Conservation (phyloP, 2,888 invertebrate genomes). For the Thereva unica region DNA sequence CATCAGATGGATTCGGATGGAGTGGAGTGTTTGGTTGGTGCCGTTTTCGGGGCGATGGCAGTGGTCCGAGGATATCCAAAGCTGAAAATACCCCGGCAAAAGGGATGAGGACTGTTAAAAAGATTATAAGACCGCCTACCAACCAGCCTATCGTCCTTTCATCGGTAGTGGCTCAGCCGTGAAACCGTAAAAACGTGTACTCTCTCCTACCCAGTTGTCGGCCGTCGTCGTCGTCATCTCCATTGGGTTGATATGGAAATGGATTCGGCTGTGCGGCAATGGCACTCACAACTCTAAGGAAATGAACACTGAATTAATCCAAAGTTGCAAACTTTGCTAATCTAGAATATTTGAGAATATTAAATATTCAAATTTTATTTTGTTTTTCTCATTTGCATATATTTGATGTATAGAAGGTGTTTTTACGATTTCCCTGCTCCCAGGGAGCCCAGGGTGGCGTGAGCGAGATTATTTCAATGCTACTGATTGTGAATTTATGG, state of each 20-base stretch:
- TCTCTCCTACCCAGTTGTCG: too few relatives aligned
- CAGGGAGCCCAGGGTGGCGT: too few relatives aligned
- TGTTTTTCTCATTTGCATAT: slow-evolving; percentile 43
- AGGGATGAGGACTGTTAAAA: too few relatives aligned
- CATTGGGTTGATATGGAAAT: slow-evolving; percentile 24
- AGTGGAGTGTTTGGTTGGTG: not conserved
- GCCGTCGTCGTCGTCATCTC: too few relatives aligned
- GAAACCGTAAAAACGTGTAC: too few relatives aligned
- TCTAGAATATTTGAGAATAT: slow-evolving; percentile 43
- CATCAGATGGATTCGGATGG: slow-evolving; percentile 37
- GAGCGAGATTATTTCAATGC: too few relatives aligned
- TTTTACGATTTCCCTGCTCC: not conserved
- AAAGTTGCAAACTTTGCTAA: slow-evolving; percentile 44
- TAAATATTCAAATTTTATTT: slow-evolving; percentile 44
- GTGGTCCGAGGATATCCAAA: not conserved
- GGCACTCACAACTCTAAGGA: slow-evolving; percentile 33
- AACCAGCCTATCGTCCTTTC: too few relatives aligned
- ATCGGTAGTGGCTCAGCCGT: too few relatives aligned
- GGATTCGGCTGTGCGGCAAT: slow-evolving; percentile 21
- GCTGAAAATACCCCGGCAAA: too few relatives aligned
- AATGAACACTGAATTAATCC: slow-evolving; percentile 44
- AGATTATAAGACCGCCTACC: too few relatives aligned
- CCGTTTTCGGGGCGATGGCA: not conserved
- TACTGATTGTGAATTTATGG: too few relatives aligned
- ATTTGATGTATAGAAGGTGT: slow-evolving; percentile 41